Evolutionary conservation across 2,888 invertebrate species (phyloP).

Genomic region (Chloromyia formosa): DNA sequence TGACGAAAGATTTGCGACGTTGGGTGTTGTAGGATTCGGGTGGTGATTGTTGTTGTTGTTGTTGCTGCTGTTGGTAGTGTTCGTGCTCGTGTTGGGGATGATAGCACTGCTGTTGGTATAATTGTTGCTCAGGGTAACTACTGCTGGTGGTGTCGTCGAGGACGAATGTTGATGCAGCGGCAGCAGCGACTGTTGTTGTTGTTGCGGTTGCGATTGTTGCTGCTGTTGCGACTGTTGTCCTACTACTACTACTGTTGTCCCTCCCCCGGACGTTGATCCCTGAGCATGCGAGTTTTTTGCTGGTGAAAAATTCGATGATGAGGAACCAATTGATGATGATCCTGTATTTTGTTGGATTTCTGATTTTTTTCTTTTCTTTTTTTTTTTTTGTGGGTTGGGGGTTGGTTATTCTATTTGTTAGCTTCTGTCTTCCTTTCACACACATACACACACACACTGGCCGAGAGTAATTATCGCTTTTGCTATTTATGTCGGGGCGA

Average conservation of each 20-base stretch:
- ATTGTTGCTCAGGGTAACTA: too few relatives aligned
- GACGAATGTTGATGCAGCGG: neutral
- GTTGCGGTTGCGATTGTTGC: constrained; percentile 7
- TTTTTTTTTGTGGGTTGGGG: constrained; percentile 6
- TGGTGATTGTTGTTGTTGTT: neutral
- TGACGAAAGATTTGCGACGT: constrained; percentile 19
- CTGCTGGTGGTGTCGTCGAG: too few relatives aligned
- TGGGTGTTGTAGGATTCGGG: constrained; percentile 4
- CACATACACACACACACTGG: too few relatives aligned
- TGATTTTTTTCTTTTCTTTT: constrained; percentile 15
- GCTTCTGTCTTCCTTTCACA: neutral
- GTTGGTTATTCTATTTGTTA: constrained; percentile 12
- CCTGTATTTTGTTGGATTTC: constrained; percentile 24
- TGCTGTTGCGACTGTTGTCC: constrained; percentile 5
- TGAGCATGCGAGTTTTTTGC: constrained; percentile 47
- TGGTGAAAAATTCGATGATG: constrained; percentile 50
- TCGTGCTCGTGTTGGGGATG: neutral
- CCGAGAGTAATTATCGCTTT: neutral
- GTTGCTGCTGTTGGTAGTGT: neutral
- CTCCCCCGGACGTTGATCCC: constrained; percentile 3
- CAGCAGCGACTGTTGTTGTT: constrained; percentile 1
- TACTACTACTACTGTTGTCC: neutral
- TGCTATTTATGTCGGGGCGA: too few relatives aligned
- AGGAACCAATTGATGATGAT: constrained; percentile 44
- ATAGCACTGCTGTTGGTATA: neutral